Evolutionary conservation across 2,113 vertebrate genomes (phyloP), one percentile per base, ranked within the genome.

Genomic region (Siphamia tubifer): DNA sequence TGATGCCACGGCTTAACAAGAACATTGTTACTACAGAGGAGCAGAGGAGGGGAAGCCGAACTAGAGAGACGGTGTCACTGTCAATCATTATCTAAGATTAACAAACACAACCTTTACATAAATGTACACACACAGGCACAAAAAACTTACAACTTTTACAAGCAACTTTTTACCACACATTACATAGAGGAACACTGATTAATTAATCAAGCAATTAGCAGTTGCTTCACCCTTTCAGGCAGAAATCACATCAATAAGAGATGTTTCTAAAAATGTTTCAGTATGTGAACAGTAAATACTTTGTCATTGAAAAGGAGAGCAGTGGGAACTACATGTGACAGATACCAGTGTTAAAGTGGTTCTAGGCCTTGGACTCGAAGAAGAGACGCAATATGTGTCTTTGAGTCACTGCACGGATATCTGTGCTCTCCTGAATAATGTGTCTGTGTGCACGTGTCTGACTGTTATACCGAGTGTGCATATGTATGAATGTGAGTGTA

Each of bases 341-440:
- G 67, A 49, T 61, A 47, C 38, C 42, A 12, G 44, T 62, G 52
- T 10, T 44, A 70, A 30, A 30, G 34, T 16, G 40, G 57, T 78
- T 53, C 30, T 38, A 60, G 78, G 71, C 48, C 69, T 57, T 57
- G 28, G 20, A 45, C 62, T 69, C 71, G 23, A 24, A 36, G 54
- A 61, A 51, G 16, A 57, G 15, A 65, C 21, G 61, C 51, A 27
- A 27, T 66, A 27, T 44, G 61, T 72, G 77, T 51, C 71, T 53
- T 58, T 51, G 67, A 81, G 68, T 74, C 64, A 24, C 60, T 71
- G 80, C 45, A 58, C 31, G 64, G 54, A 62, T 73, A 77, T 77
- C 79, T 68, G 58, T 69, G 44, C 71, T 40, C 67, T 70, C 51
- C 60, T 56, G 72, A 74, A 79, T 43, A 62, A 77, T 58, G 49